Conservation (phyloP, 2,888 invertebrate genomes). For the Pasiphila rectangulata region DNA sequence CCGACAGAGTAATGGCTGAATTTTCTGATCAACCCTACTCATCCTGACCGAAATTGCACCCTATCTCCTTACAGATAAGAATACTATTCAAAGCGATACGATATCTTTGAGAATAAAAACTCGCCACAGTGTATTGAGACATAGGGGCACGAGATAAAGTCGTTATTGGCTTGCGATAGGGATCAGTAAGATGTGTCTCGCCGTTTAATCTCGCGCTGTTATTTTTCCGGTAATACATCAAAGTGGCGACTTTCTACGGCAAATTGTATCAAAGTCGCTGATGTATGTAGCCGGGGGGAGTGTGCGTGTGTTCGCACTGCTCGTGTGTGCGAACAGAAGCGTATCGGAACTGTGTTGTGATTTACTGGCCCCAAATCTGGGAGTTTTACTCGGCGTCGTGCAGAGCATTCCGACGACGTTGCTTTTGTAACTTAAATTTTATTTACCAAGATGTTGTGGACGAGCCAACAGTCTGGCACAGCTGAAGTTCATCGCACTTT, state of each 20-base stretch:
- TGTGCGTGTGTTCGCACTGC: conserved; percentile 18
- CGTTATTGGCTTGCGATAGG: conserved; percentile 20
- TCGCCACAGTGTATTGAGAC: conserved; percentile 26
- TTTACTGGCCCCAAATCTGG: conserved; percentile 19
- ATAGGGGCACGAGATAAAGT: conserved; percentile 27
- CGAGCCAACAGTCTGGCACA: conserved; percentile 1
- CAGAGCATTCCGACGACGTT: conserved; percentile 18
- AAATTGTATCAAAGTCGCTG: conserved; percentile 70
- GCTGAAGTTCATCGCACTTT: conserved; percentile 1
- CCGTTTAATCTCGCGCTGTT: conserved; percentile 63
- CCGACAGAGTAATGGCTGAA: conserved; percentile 58
- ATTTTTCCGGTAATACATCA: conserved; percentile 73
- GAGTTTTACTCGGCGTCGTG: conserved; percentile 19
- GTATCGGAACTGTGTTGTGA: conserved; percentile 25
- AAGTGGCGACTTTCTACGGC: conserved; percentile 63
- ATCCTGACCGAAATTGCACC: conserved; percentile 15
- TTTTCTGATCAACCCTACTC: conserved; percentile 46
- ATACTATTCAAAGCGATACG: conserved; percentile 12
- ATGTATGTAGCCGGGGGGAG: conserved; percentile 46
- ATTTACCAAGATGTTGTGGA: conserved; percentile 10
- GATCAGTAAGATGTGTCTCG: conserved; percentile 40
- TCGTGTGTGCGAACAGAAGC: conserved; percentile 11
- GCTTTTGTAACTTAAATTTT: conserved; percentile 13
- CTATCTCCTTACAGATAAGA: conserved; percentile 17
- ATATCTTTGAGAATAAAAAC: conserved; percentile 22